A percentile compares a stretch with the other conserved stretches of the same genome.
phyloP scores from a whole-genome alignment of 2,797 vertebrate genomes.

The Dendrocincla tyrannina region DNA sequence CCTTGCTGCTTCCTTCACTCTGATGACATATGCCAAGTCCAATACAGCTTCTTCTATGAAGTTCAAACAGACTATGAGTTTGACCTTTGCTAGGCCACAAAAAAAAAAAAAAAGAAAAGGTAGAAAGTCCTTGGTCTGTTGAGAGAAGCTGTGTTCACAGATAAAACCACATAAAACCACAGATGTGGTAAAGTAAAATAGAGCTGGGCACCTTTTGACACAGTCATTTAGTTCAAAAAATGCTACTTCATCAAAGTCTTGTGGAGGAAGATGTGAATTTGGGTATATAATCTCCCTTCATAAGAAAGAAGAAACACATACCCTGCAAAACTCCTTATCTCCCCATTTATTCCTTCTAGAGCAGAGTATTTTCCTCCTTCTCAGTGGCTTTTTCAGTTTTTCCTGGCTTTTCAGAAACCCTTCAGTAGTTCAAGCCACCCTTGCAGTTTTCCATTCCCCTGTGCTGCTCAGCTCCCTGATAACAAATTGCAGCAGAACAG shows the following conservation, averaged over 20 bases:
- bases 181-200: not conserved
- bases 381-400: not conserved
- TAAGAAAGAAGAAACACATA: not conserved
- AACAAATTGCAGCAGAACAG: not conserved
- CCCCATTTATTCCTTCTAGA: not conserved
- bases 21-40: not conserved
- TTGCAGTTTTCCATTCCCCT: rapidly evolving
- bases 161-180: not conserved
- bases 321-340: not conserved
- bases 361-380: not conserved
- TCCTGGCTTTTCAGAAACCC: not conserved
- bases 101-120: not conserved
- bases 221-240: not conserved
- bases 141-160: not conserved
- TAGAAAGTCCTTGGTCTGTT: not conserved
- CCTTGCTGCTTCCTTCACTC: not conserved
- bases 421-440: not conserved
- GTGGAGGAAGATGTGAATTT: not conserved
- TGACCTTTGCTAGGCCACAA: not conserved
- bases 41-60: not conserved
- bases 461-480: not conserved
- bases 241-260: not conserved
- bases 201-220: not conserved
- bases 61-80: not conserved
- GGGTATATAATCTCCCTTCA: not conserved